These are phyloP conservation scores for Leptatherina wallacei DNA, from an alignment of 2,797 vertebrate species.

Conservation along the genomic window DNA sequence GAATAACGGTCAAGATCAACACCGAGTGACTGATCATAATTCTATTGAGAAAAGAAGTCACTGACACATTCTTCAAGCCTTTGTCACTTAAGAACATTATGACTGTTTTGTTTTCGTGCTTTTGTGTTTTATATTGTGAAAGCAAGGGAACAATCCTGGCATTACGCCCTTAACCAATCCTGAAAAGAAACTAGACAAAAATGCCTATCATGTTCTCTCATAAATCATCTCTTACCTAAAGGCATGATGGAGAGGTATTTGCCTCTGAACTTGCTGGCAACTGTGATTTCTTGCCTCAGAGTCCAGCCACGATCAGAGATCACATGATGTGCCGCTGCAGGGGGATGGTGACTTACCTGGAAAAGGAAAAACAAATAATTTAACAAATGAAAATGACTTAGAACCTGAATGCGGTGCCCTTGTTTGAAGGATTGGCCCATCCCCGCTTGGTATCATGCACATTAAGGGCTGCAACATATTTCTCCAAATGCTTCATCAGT, in stretches of 20 bases:
- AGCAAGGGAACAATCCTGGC: neutral
- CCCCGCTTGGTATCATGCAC: neutral
- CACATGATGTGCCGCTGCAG: slow-evolving; percentile 92
- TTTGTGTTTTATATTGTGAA: neutral
- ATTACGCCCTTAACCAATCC: neutral
- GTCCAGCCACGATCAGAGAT: slow-evolving; percentile 95
- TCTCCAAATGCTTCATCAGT: slow-evolving; percentile 14
- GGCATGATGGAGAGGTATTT: slow-evolving; percentile 99
- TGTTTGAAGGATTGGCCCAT: neutral
- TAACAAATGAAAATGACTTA: accelerated
- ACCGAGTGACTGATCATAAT: too few species aligned
- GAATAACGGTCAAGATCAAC: neutral
- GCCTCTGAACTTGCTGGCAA: slow-evolving; percentile 97
- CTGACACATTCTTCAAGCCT: neutral
- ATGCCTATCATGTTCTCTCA: neutral
- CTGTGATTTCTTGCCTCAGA: slow-evolving; percentile 93
- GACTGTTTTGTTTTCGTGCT: neutral
- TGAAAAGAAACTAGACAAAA: neutral
- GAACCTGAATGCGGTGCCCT: accelerated
- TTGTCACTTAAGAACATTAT: neutral
- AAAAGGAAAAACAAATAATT: neutral
- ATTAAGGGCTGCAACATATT: neutral
- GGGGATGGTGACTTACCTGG: slow-evolving; percentile 96
- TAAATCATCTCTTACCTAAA: slow-evolving; percentile 60
- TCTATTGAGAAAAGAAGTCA: neutral